Conservation (phyloP, 2,797 vertebrate genomes). For the Halcyon chelicuti region DNA sequence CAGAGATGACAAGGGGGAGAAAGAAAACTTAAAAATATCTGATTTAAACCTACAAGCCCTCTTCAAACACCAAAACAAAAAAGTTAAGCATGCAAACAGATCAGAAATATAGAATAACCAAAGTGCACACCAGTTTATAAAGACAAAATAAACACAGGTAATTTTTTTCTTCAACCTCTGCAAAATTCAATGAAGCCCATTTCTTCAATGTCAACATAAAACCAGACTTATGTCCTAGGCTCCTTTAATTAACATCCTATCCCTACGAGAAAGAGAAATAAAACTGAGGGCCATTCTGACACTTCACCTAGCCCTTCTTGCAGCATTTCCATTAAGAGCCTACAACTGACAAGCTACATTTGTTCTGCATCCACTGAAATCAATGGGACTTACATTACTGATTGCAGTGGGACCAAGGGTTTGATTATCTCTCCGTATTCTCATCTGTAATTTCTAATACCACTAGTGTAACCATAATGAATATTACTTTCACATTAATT, state of each 20-base stretch:
- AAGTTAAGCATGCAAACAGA: not conserved
- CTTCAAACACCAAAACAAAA: not conserved
- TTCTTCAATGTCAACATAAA: not conserved
- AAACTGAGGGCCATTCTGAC: not conserved
- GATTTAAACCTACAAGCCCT: not conserved
- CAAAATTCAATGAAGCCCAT: not conserved
- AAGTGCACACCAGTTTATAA: not conserved
- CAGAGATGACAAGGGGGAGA: not conserved
- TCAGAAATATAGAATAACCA: not conserved
- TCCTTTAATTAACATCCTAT: not conserved
- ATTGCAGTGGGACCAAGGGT: not conserved
- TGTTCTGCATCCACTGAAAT: not conserved
- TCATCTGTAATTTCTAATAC: not conserved
- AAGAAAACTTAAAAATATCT: not conserved
- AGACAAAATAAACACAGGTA: not conserved
- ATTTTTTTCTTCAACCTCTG: not conserved
- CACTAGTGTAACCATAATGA: not conserved
- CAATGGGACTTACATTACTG: not conserved
- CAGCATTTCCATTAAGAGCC: not conserved
- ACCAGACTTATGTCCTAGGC: not conserved
- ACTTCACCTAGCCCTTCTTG: not conserved
- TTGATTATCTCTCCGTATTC: accelerated
- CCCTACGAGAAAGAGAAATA: not conserved
- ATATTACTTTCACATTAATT: not conserved
- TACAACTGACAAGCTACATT: not conserved